phyloP scores from a whole-genome alignment of 2,113 vertebrate species.

The Daboia siamensis region DNA sequence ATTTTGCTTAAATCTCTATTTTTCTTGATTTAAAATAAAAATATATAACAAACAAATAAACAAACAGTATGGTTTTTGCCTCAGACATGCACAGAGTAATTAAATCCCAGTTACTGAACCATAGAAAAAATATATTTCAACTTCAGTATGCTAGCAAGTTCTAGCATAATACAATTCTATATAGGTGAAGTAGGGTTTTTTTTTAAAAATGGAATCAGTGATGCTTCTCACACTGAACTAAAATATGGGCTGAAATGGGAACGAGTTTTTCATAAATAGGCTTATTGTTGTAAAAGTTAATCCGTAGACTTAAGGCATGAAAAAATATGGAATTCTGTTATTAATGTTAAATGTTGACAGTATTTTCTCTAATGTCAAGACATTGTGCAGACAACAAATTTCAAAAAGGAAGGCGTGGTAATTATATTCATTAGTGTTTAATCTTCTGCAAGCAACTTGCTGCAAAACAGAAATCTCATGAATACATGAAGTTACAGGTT shows the following conservation, averaged over 20 bases:
- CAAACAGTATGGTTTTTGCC: not conserved
- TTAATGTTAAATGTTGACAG: slow-evolving; percentile 26
- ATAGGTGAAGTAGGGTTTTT: not conserved
- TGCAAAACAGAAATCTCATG: slow-evolving; percentile 29
- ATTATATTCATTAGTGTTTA: slow-evolving; percentile 33
- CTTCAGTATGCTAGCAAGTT: not conserved
- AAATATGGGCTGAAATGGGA: slow-evolving; percentile 17
- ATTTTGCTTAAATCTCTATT: not conserved
- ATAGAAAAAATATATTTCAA: not conserved
- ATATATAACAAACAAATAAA: not conserved
- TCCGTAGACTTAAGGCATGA: slow-evolving; percentile 3
- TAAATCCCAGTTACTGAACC: not conserved
- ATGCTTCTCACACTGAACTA: not conserved
- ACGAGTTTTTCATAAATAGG: slow-evolving; percentile 15
- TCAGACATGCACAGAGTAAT: not conserved
- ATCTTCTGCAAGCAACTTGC: slow-evolving; percentile 36
- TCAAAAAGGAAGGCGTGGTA: slow-evolving; percentile 35
- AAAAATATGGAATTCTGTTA: not conserved
- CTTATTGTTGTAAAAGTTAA: slow-evolving; percentile 2
- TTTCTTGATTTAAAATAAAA: not conserved
- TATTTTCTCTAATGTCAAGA: slow-evolving; percentile 45
- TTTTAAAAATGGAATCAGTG: not conserved
- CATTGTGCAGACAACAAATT: not conserved
- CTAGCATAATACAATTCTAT: slow-evolving; percentile 11
- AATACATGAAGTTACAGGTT: slow-evolving; percentile 20